Base-by-base conservation (phyloP, 2,797 vertebrate species). In the Sebastes cheni region DNA sequence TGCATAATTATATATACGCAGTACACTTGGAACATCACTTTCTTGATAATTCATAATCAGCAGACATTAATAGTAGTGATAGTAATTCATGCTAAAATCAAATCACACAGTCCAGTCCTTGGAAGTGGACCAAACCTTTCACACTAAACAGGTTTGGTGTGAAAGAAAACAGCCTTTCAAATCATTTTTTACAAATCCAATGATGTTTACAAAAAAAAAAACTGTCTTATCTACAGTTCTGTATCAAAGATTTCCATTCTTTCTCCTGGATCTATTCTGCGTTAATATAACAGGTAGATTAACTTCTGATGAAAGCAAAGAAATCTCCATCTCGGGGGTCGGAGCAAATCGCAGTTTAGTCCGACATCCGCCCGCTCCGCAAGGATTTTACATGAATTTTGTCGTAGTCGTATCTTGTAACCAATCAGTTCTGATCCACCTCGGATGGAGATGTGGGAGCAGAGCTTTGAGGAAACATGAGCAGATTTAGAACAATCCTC, bases 401-500 rank as follows among this genome's bases (percentile, higher is more conserved):
- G 29, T 27, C 8, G 46, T 4, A 18, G 65, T 80, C 72, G 16
- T 18, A 58, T 65, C 52, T 50, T 14, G 29, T 65, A 52, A 55
- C 52, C 52, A 25, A 18, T 81, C 75, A 70, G 73, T 79, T 69
- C 36, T 8, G 61, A 77, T 72, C 73, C 71, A 25, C 42, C 65
- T 82, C 65, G 12, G 73, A 70, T 13, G 58, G 36, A 3, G 77
- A 75, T 1, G 29, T 1, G 7, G 29, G 79, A 72, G 50, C 65
- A 22, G 42, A 64, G 74, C 75, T 82, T 58, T 72, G 36, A 65
- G 65, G 75, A 52, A 64, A 64, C 8, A n/a, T 4, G 79, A 83
- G 70, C 67, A 68, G 39, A 83, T 85, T 79, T 75, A 72, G 76
- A 84, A 72, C 78, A 72, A 83, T 61, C 55, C 70, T 70, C 70